These are phyloP conservation scores for Sebastes kiyomatsui DNA, from an alignment of 2,797 vertebrate species.

Conservation along the genomic window DNA sequence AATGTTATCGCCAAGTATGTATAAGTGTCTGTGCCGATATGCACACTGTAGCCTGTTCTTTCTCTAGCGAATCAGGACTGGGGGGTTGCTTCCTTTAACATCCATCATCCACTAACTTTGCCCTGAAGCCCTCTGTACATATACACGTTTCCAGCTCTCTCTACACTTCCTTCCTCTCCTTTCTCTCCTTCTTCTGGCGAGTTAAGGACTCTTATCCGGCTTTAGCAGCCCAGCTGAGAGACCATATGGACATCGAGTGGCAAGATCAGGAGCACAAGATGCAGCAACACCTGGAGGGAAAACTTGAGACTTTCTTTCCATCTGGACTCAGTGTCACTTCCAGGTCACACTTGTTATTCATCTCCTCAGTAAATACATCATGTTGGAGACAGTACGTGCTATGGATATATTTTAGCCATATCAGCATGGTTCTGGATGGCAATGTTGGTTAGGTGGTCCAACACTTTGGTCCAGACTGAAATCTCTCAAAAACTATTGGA, in stretches of 20 bases:
- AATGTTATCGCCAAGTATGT: neutral
- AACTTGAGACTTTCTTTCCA: conserved; percentile 55
- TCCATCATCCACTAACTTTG: neutral
- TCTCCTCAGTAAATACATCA: neutral
- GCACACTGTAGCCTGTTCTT: neutral
- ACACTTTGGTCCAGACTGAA: neutral
- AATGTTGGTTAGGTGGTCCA: neutral
- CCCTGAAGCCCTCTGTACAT: neutral
- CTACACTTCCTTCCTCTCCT: conserved; percentile 8
- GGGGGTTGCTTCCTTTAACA: neutral
- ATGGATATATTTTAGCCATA: neutral
- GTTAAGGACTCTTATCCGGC: conserved; percentile 53
- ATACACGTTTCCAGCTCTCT: neutral
- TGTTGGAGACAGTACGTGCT: neutral
- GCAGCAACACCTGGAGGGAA: conserved; percentile 63
- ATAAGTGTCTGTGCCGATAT: neutral
- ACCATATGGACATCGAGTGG: conserved; percentile 65
- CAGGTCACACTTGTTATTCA: neutral
- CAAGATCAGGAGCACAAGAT: conserved; percentile 56
- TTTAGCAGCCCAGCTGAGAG: conserved; percentile 59
- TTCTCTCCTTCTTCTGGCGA: conserved; percentile 23
- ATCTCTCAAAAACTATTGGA: neutral
- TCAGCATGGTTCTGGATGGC: neutral
- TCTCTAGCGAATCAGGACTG: neutral
- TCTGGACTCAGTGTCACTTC: conserved; percentile 45